Conservation (phyloP, 1,140 invertebrate species). For the Parapsyche elsis region DNA sequence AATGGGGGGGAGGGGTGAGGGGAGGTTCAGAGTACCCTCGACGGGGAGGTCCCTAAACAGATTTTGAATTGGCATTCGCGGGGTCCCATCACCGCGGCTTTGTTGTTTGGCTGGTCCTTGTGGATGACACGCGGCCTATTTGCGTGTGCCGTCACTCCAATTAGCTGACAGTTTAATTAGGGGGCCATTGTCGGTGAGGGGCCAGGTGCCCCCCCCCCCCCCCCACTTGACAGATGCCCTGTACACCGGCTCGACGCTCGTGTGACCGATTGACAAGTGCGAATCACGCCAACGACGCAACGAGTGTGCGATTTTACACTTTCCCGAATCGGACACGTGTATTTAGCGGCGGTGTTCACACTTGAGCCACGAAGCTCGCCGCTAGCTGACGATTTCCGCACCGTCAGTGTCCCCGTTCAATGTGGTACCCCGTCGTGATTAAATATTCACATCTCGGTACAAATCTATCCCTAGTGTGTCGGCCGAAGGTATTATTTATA, state of each 20-base stretch:
- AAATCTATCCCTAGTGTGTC: background rate
- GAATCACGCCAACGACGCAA: too few relatives aligned
- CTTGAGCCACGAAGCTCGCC: too few relatives aligned
- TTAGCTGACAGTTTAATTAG: slow-evolving; percentile 57
- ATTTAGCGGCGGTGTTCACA: too few relatives aligned
- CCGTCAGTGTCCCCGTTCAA: too few relatives aligned
- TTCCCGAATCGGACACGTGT: too few relatives aligned
- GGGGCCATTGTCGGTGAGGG: slow-evolving; percentile 45
- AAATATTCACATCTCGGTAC: background rate
- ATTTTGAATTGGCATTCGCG: slow-evolving; percentile 44
- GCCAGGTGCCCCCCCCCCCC: background rate
- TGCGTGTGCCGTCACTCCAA: slow-evolving; percentile 55
- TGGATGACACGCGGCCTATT: slow-evolving; percentile 49
- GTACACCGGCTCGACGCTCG: background rate
- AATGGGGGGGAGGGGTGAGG: background rate
- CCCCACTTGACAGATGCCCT: background rate
- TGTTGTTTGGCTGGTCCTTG: slow-evolving; percentile 33
- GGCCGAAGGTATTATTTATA: background rate
- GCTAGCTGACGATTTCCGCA: too few relatives aligned
- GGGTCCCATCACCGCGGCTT: slow-evolving; percentile 41
- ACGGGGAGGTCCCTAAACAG: slow-evolving; percentile 15
- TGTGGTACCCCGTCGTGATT: too few relatives aligned
- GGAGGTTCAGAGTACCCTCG: background rate
- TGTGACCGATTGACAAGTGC: background rate
- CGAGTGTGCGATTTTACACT: too few relatives aligned